Base-by-base conservation (phyloP, 2,113 vertebrate genomes). In the Rhinoptilus africanus region DNA sequence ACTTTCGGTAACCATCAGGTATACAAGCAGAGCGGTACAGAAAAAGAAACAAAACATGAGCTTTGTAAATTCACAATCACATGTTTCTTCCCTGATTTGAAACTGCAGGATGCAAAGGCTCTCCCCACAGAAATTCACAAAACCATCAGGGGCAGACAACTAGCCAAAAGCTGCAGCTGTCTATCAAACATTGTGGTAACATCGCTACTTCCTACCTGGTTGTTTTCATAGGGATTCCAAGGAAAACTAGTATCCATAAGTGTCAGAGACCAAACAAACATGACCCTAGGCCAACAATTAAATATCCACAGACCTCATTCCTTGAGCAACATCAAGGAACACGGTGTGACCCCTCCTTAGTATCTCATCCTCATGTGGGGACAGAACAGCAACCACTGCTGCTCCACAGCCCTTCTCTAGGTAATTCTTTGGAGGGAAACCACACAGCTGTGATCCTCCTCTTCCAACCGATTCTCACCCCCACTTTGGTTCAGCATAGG, bases 401-500 rank as follows among this genome's bases (percentile, higher is more conserved):
- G 66, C 53, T 68, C 27, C 75, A 69, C 11, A 72, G 8, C 6
- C 9, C 43, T 57, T 72, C 45, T 10, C 47, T 13, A 63, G 11
- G n/a, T 45, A 37, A 48, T 37, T 64, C 67, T 18, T 15, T 7
- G 10, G 19, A 26, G 9, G 8, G n/a, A 91, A 92, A 67, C 32
- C 20, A 43, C 1, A 24, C 0, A 64, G 30, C 9, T 20, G 19
- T 12, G 27, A 35, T 18, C 7, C 19, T 48, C 54, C 21, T 59
- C 21, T 45, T 80, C 62, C 67, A 87, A 59, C 23, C 22, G 0
- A 21, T 27, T 68, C 72, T 74, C 37, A 77, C 2, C 27, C 32
- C 14, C 3, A 8, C 30, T 41, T 47, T 34, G 16, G 15, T 24
- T 84, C 41, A 66, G 74, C 73, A 39, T 8, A 62, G 64, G 54